Evolutionary conservation across 2,888 invertebrate genomes (phyloP), one percentile per base, ranked within the genome.

Genomic region (Troglohyphantes excavatus): DNA sequence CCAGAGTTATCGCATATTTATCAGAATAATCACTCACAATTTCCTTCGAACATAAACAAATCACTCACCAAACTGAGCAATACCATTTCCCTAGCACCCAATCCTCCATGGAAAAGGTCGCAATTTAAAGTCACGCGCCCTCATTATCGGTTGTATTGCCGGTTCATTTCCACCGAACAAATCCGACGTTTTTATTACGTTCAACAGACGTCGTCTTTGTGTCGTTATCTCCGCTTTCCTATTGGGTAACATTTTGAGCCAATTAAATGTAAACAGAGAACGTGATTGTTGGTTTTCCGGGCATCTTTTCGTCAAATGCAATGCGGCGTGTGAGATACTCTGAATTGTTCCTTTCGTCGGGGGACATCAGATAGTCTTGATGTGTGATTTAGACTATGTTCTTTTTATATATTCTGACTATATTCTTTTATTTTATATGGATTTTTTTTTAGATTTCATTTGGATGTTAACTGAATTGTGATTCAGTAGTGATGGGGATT

Each of bases 251-350:
- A 17, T 53, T 53, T 53, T 9, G 53, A 73, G 76, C 78, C 85
- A 86, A 86, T 86, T 86, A 85, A 78, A 76, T 61, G 76, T 70
- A 76, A 86, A 78, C 76, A 78, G 67, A 61, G 85, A 39, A 26
- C 39, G 59, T 23, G 75, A 75, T 84, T 84, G 82, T 83, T 33
- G 5, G 33, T 46, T 53, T 59, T 75, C n/a, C 59, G 17, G 61
- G 59, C 11, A 11, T 59, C 61, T 33, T 75, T 29, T 9, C 68
- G 33, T n/a, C 13, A 43, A 43, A 7, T 21, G 39, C 46, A 46
- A 72, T 53, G 72, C 17, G n/a, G 13, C 43, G 46, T 26, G 72
- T 72, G 72, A 72, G 46, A 72, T 72, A 39, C 68, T 70, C 19
- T 2, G 46, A 46, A 72, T 46, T 72, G 46, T 72, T 72, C 61